phyloP scores from a whole-genome alignment of 2,797 vertebrate species.

The Agapornis canus region DNA sequence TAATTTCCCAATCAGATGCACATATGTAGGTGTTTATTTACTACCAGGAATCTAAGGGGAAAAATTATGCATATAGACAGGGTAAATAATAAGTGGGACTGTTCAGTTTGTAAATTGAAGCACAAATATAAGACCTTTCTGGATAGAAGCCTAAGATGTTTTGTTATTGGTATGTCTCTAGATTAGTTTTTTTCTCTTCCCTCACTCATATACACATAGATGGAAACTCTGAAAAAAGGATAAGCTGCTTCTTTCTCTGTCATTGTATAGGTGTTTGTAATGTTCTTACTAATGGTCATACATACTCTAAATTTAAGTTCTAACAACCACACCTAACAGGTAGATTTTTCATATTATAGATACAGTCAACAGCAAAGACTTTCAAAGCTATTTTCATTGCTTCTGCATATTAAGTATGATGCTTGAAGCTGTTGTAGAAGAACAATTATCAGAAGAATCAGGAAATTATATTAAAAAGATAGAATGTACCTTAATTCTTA shows the following conservation, averaged over 20 bases:
- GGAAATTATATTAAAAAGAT: background rate
- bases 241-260: background rate
- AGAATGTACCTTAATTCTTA: background rate
- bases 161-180: background rate
- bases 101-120: background rate
- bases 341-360: background rate
- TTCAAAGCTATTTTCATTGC: background rate
- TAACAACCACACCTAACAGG: background rate
- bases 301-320: background rate
- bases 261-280: background rate
- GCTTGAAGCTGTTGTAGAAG: background rate
- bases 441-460: background rate
- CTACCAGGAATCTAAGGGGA: background rate
- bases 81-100: background rate
- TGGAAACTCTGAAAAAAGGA: background rate
- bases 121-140: background rate
- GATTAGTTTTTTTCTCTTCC: background rate
- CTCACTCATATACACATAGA: background rate
- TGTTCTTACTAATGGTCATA: background rate
- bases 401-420: background rate
- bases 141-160: background rate
- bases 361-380: background rate
- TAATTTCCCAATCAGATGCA: background rate
- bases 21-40: background rate
- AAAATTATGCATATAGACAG: background rate